These are phyloP conservation scores for Agrotis ipsilon DNA, from an alignment of 2,888 invertebrate genomes.

Conservation along the genomic window DNA sequence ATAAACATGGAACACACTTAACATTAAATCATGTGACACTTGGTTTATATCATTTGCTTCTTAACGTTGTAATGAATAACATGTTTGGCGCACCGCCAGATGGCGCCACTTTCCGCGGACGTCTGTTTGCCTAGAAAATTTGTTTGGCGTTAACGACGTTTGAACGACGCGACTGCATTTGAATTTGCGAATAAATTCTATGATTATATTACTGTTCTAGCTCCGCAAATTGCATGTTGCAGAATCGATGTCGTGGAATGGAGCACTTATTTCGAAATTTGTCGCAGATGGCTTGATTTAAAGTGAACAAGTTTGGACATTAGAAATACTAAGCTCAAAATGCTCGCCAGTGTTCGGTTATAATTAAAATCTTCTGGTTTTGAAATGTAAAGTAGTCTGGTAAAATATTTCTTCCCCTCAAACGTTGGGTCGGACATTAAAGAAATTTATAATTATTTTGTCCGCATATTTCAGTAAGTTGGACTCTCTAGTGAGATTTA, in stretches of 20 bases:
- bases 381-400: slow-evolving; percentile 61
- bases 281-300: slow-evolving; percentile 31
- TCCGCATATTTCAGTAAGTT: slow-evolving; percentile 56
- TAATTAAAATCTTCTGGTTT: slow-evolving; percentile 66
- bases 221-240: slow-evolving; percentile 46
- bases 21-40: slow-evolving; percentile 64
- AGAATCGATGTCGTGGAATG: slow-evolving; percentile 36
- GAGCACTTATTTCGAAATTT: slow-evolving; percentile 33
- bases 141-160: slow-evolving; percentile 63
- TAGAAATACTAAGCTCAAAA: slow-evolving; percentile 51
- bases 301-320: slow-evolving; percentile 44
- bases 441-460: slow-evolving; percentile 62
- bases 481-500: slow-evolving; percentile 25
- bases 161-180: slow-evolving; percentile 64
- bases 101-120: slow-evolving; percentile 52
- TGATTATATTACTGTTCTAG: slow-evolving; percentile 54
- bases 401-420: slow-evolving; percentile 59
- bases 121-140: slow-evolving; percentile 57
- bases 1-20: slow-evolving; percentile 61
- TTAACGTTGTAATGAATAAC: slow-evolving; percentile 62
- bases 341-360: slow-evolving; percentile 39
- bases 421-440: slow-evolving; percentile 50
- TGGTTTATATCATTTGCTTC: slow-evolving; percentile 58
- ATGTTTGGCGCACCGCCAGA: slow-evolving; percentile 63
- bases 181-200: slow-evolving; percentile 59